phyloP scores from a whole-genome alignment of 2,113 vertebrate species.

The Ornithorhynchus anatinus region DNA sequence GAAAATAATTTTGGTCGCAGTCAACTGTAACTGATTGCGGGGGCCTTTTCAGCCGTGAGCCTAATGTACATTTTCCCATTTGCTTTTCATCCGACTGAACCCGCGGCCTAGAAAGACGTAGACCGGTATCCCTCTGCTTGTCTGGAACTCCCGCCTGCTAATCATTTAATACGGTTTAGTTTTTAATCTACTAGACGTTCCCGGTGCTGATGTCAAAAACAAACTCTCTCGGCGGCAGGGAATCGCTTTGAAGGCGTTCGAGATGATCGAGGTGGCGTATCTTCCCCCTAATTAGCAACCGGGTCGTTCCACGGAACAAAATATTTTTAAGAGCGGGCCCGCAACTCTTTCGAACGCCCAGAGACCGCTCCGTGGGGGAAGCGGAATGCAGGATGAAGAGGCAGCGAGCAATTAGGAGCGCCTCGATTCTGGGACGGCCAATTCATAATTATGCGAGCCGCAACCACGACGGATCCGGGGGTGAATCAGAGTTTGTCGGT shows the following conservation, averaged over 20 bases:
- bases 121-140: slow-evolving; percentile 1
- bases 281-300: not conserved
- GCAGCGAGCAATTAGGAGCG: not conserved
- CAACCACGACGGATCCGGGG: not conserved
- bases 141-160: slow-evolving; percentile 18
- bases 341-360: not conserved
- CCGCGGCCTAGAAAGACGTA: slow-evolving; percentile 42
- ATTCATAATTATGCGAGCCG: not conserved
- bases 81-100: slow-evolving; percentile 52
- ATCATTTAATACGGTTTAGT: slow-evolving; percentile 34
- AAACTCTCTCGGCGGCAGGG: slow-evolving; percentile 12
- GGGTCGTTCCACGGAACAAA: not conserved
- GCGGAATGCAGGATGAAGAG: not conserved
- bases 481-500: not conserved
- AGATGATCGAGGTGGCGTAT: not conserved
- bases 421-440: not conserved
- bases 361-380: not conserved
- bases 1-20: slow-evolving; percentile 73
- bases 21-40: slow-evolving; percentile 71
- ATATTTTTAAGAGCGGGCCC: not conserved
- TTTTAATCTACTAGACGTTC: slow-evolving; percentile 41
- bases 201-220: slow-evolving; percentile 11
- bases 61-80: slow-evolving; percentile 60
- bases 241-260: not conserved
- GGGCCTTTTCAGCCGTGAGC: slow-evolving; percentile 44